phyloP scores from a whole-genome alignment of 2,113 vertebrate genomes.

The Acrocephalus kingi region DNA sequence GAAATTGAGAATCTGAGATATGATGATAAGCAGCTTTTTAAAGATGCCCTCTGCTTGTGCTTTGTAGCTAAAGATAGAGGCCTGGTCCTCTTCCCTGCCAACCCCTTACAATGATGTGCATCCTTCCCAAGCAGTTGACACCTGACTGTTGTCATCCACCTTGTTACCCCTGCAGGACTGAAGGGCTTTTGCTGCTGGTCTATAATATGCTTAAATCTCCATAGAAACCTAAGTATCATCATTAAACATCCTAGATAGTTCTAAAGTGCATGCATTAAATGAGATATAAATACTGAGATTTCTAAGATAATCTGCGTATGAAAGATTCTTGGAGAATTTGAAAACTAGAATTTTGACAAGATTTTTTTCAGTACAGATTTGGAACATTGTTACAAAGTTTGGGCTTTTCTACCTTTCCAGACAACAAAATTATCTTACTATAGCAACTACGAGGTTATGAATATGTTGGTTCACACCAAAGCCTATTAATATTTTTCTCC shows the following conservation, averaged over 20 bases:
- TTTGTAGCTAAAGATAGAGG: background rate
- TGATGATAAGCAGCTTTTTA: background rate
- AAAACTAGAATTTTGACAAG: background rate
- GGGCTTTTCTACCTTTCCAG: background rate
- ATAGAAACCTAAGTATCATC: background rate
- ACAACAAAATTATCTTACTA: background rate
- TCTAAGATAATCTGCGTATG: background rate
- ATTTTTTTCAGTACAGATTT: background rate
- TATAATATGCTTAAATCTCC: background rate
- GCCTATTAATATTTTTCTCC: background rate
- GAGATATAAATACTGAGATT: background rate
- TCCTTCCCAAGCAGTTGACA: background rate
- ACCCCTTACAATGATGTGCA: rapidly evolving
- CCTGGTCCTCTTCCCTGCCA: background rate
- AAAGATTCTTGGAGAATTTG: background rate
- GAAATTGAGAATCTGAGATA: background rate
- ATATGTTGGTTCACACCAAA: background rate
- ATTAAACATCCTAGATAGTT: background rate
- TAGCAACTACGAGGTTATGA: background rate
- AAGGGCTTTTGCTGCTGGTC: background rate
- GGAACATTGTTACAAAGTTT: background rate
- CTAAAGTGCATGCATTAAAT: background rate
- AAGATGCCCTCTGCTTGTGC: background rate
- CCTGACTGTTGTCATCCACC: background rate
- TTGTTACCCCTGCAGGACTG: background rate